These are phyloP conservation scores for Brachystomella parvula DNA, from an alignment of 1,140 invertebrate species.

Conservation along the genomic window DNA sequence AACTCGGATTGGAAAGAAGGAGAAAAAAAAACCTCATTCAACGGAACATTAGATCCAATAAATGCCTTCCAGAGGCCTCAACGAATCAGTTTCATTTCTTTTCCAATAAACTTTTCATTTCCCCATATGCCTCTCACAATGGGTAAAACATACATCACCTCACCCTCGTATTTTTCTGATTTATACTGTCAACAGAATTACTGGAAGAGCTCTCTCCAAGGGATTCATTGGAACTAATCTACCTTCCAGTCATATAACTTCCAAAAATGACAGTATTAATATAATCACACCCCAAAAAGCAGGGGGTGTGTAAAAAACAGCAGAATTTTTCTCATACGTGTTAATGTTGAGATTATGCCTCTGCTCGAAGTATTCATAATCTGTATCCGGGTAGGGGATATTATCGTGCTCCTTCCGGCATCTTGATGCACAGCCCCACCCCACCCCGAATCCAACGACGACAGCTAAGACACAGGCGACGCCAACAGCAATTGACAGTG, in stretches of 20 bases:
- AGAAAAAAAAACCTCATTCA: not conserved
- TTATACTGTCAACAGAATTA: constrained; percentile 7
- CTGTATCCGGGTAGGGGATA: constrained; percentile 43
- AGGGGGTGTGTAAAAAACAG: no score
- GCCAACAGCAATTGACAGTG: constrained; percentile 48
- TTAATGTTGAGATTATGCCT: constrained; percentile 40
- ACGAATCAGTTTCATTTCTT: constrained; percentile 8
- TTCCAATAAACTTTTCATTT: constrained; percentile 9
- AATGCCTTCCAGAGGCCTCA: constrained; percentile 9
- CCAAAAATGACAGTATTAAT: no score
- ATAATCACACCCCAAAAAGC: no score
- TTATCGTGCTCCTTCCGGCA: constrained; percentile 46
- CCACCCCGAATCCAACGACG: constrained; percentile 47
- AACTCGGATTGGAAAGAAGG: no score
- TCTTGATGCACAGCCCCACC: constrained; percentile 45
- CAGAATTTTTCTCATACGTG: constrained; percentile 23
- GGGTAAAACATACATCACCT: not conserved
- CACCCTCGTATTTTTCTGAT: no score
- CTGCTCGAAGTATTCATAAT: constrained; percentile 45
- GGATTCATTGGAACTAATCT: no score
- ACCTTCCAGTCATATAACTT: no score
- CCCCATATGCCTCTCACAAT: constrained; percentile 7
- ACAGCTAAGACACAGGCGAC: constrained; percentile 47
- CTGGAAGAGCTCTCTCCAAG: no score
- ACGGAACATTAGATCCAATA: constrained; percentile 18